Evolutionary conservation across 2,888 invertebrate genomes (phyloP).

Genomic region (Ornithoptera priamus): DNA sequence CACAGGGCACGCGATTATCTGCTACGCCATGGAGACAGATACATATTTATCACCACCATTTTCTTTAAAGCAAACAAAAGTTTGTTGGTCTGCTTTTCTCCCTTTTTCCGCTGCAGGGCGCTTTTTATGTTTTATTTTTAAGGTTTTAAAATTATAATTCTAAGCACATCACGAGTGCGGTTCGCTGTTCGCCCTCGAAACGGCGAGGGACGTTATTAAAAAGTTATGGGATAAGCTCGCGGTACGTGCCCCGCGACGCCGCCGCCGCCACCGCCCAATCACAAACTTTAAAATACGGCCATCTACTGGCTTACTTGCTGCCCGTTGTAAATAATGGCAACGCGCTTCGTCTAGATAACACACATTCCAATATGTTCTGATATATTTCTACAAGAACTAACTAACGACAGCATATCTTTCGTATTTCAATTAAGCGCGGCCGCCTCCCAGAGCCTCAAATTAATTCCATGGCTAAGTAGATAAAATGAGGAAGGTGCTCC

Average conservation of each 20-base stretch:
- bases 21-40: too few species aligned
- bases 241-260: constrained; percentile 57
- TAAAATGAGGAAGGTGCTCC: constrained; percentile 71
- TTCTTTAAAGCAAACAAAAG: neutral
- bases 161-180: constrained; percentile 65
- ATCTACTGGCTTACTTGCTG: constrained; percentile 5
- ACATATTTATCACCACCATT: neutral
- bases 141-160: constrained; percentile 35
- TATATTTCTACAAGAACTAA: neutral
- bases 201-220: constrained; percentile 75
- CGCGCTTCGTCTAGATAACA: constrained; percentile 1
- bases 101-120: constrained; percentile 1
- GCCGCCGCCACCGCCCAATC: constrained; percentile 55
- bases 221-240: constrained; percentile 73
- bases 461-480: constrained; percentile 76
- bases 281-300: constrained; percentile 67
- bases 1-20: too few species aligned
- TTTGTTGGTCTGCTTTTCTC: neutral
- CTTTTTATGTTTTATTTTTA: constrained; percentile 8
- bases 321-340: neutral
- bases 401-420: constrained; percentile 59
- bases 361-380: constrained; percentile 1
- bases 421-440: constrained; percentile 66
- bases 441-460: constrained; percentile 63
- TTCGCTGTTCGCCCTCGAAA: constrained; percentile 62